Conservation (phyloP, 2,113 vertebrate species). For the Labrus mixtus region DNA sequence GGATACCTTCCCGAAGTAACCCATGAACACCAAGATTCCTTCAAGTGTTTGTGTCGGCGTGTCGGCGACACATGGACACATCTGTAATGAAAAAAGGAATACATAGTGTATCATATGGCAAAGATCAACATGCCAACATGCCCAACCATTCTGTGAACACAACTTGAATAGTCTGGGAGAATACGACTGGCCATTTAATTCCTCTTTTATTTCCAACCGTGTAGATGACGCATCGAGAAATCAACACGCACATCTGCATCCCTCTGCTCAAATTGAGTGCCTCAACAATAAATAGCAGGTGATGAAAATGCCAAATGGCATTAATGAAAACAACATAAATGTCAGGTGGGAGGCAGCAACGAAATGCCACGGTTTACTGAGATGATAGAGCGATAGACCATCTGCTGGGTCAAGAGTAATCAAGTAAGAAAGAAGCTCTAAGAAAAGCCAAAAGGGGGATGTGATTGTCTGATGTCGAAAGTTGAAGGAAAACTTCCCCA, state of each 20-base stretch:
- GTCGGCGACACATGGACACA: no score
- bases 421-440: background rate
- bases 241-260: background rate
- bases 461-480: conserved; percentile 17
- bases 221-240: background rate
- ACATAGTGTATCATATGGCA: no score
- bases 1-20: no score
- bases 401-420: conserved; percentile 3
- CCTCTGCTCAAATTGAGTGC: background rate
- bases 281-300: conserved; percentile 5
- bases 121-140: no score
- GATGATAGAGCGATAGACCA: background rate
- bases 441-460: background rate
- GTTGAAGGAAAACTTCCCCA: background rate
- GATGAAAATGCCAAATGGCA: conserved; percentile 12
- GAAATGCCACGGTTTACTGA: conserved; percentile 28
- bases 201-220: background rate
- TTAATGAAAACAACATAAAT: conserved; percentile 47
- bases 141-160: no score
- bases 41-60: no score
- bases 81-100: no score
- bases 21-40: no score
- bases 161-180: no score
- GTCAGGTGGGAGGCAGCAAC: conserved; percentile 15
- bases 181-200: no score